Conservation (phyloP, 2,797 vertebrate genomes). For the Poecilia wingei region DNA sequence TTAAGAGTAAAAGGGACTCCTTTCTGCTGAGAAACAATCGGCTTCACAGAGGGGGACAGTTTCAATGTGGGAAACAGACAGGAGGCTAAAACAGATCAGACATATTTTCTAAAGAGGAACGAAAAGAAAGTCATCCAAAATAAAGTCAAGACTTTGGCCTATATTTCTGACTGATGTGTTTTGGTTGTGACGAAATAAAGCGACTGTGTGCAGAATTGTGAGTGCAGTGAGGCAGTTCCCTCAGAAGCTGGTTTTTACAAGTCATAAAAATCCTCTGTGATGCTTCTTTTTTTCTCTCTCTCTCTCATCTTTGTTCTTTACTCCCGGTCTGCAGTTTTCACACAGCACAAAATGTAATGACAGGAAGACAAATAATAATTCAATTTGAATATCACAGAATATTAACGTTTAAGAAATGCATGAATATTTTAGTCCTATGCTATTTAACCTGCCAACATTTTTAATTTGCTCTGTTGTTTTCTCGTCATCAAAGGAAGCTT, state of each 20-base stretch:
- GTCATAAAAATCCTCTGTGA: slow-evolving; percentile 72
- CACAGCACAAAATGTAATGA: slow-evolving; percentile 47
- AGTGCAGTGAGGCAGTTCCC: slow-evolving; percentile 62
- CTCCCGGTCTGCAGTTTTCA: slow-evolving; percentile 53
- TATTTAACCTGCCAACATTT: slow-evolving; percentile 39
- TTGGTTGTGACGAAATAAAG: slow-evolving; percentile 64
- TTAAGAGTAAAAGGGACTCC: slow-evolving; percentile 72
- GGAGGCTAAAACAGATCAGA: slow-evolving; percentile 47
- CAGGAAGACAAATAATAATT: slow-evolving; percentile 48
- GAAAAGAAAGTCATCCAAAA: slow-evolving; percentile 56
- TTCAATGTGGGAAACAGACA: slow-evolving; percentile 50
- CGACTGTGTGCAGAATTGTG: slow-evolving; percentile 58
- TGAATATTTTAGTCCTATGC: slow-evolving; percentile 34
- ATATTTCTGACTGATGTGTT: slow-evolving; percentile 70
- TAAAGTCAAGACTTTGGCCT: slow-evolving; percentile 68
- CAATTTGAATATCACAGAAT: slow-evolving; percentile 37
- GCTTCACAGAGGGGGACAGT: slow-evolving; percentile 48
- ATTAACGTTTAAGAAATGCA: slow-evolving; percentile 8
- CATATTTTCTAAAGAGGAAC: slow-evolving; percentile 50
- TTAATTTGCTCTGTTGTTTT: slow-evolving; percentile 16
- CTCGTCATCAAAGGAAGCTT: slow-evolving; percentile 32
- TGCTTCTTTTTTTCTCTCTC: slow-evolving; percentile 38
- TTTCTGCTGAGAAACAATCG: slow-evolving; percentile 70
- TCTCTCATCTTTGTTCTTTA: slow-evolving; percentile 63
- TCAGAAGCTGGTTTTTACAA: slow-evolving; percentile 66